These are phyloP conservation scores for Pygocentrus nattereri DNA, from an alignment of 2,797 vertebrate species.

Conservation along the genomic window DNA sequence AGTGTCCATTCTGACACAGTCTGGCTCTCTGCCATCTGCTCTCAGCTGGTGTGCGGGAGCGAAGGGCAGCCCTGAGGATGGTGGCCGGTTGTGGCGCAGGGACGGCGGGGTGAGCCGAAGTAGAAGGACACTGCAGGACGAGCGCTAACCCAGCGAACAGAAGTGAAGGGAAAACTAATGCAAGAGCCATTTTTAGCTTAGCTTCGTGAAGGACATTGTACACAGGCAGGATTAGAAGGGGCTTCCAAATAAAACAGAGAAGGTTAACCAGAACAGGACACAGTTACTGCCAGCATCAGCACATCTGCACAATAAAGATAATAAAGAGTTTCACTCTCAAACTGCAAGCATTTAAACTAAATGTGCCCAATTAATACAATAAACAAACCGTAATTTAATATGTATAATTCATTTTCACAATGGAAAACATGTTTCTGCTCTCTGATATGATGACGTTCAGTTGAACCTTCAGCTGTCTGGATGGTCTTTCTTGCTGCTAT, in stretches of 20 bases:
- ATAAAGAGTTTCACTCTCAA: too few species aligned
- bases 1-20: background rate
- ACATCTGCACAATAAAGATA: background rate
- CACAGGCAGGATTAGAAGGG: background rate
- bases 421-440: too few species aligned
- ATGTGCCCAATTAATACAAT: too few species aligned
- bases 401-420: too few species aligned
- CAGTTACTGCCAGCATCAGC: background rate
- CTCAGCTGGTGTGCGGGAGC: slow-evolving; percentile 8
- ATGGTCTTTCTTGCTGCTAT: too few species aligned
- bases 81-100: slow-evolving; percentile 25
- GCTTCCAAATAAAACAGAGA: slow-evolving; percentile 18
- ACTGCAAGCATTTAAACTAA: too few species aligned
- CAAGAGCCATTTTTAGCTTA: slow-evolving; percentile 47
- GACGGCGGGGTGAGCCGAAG: slow-evolving; percentile 23
- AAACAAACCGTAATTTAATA: too few species aligned
- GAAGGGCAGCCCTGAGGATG: slow-evolving; percentile 30
- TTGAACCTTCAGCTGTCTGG: too few species aligned
- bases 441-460: too few species aligned
- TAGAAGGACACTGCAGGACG: slow-evolving; percentile 40
- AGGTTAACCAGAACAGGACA: slow-evolving; percentile 16
- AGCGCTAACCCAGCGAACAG: slow-evolving; percentile 29
- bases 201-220: slow-evolving; percentile 44
- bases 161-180: slow-evolving; percentile 51
- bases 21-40: slow-evolving; percentile 8